phyloP scores from a whole-genome alignment of 2,888 invertebrate genomes.

The Xestia xanthographa region DNA sequence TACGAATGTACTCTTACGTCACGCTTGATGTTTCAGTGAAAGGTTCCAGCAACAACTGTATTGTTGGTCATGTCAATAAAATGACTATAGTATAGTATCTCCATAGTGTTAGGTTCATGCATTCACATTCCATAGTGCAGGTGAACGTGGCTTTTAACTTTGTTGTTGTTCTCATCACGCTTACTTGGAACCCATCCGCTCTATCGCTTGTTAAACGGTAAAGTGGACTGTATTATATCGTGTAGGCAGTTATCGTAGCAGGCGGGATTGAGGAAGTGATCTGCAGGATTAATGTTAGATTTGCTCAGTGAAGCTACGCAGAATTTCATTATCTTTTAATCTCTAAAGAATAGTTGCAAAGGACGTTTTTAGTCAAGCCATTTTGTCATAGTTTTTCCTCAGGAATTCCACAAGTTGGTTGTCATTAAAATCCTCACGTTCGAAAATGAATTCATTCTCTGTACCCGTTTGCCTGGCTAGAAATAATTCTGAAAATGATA shows the following conservation, averaged over 20 bases:
- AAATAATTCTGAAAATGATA: constrained; percentile 20
- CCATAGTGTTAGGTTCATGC: constrained; percentile 43
- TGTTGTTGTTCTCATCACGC: constrained; percentile 56
- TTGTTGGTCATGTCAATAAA: constrained; percentile 38
- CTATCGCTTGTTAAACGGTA: constrained; percentile 43
- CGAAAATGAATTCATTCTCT: background rate
- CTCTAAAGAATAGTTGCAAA: background rate
- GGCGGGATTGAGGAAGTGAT: constrained; percentile 48
- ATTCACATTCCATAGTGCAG: constrained; percentile 53
- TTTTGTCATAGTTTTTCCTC: no score
- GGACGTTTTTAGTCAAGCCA: background rate
- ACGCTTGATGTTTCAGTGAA: constrained; percentile 68
- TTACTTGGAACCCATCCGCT: constrained; percentile 52
- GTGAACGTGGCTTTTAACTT: constrained; percentile 55
- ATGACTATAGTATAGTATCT: constrained; percentile 28
- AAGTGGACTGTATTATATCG: constrained; percentile 41
- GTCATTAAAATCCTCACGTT: constrained; percentile 4
- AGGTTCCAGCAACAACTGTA: constrained; percentile 56
- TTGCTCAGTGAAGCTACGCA: constrained; percentile 10
- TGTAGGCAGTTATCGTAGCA: constrained; percentile 23
- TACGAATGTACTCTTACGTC: constrained; percentile 50
- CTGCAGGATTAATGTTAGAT: constrained; percentile 39
- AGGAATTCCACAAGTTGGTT: background rate
- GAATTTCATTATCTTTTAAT: constrained; percentile 20
- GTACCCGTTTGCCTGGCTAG: background rate